Evolutionary conservation across 2,888 invertebrate genomes (phyloP), one percentile per base, ranked within the genome.

Genomic region (Synanthedon formicaeformis): DNA sequence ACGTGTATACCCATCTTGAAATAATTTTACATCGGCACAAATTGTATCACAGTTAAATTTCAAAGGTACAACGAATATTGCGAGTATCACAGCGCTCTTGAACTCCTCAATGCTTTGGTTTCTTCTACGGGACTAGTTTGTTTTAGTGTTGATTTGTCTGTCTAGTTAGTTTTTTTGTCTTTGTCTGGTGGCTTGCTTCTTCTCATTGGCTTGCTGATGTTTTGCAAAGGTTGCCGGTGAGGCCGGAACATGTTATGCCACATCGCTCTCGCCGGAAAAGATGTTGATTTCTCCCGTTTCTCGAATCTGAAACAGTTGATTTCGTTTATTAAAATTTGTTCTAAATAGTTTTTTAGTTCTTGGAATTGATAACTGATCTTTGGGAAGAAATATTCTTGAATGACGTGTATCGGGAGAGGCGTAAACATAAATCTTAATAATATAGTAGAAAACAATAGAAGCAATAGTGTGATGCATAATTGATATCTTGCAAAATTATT

Each of bases 1-100:
- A 94, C 90, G 73, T 92, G 93, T 50, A 94, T 85, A 66, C 91
- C 93, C 94, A 94, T 94, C 63, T 76, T 73, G 54, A 53, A 34
- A 53, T n/a, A 18, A 12, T 60, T 59, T 48, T 53, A 10, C 45
- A 50, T n/a, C 18, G 27, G 27, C 16, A 48, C 40, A 27, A 34
- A 27, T 40, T n/a, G 57, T 69, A 66, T 70, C 70, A 71, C 69
- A 68, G 66, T 56, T 60, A 62, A 51, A 57, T 61, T 41, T 51
- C 55, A 71, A 73, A 72, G 70, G 71, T 65, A 68, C 59, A 57
- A 58, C 58, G n/a, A 11, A 50, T 53, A 27, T 41, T 52, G 45
- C 18, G 14, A 14, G 8, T 54, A 54, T 54, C 54, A 54, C 54
- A 54, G 51, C 48, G 41, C 56, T 14, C 13, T 50, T 55, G 18